Conservation (phyloP, 2,113 vertebrate species). For the Porphyrio hochstetteri region DNA sequence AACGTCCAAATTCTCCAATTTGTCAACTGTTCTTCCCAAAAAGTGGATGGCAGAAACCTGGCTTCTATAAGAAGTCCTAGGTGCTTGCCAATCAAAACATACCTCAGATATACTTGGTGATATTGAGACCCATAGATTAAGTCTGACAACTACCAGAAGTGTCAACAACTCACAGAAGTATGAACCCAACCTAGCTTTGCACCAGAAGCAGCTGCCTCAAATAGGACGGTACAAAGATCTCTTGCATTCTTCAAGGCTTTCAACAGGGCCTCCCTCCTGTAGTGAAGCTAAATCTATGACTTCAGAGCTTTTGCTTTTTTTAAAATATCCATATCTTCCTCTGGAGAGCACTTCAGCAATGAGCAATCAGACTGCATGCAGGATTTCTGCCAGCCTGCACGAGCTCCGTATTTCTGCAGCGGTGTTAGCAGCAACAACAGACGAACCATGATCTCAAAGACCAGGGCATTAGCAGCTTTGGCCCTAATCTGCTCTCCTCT, state of each 20-base stretch:
- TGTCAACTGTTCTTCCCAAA: background rate
- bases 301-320: background rate
- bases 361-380: background rate
- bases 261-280: background rate
- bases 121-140: background rate
- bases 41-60: background rate
- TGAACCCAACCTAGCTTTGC: background rate
- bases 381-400: background rate
- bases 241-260: background rate
- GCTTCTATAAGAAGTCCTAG: background rate
- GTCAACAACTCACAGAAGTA: background rate
- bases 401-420: background rate
- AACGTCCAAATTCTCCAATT: background rate
- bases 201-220: background rate
- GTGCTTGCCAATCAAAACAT: background rate
- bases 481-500: conserved; percentile 5
- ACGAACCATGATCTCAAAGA: background rate
- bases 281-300: background rate
- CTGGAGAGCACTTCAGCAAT: background rate
- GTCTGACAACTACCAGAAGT: background rate
- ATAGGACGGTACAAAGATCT: fast-evolving
- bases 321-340: background rate
- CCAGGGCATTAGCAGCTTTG: background rate
- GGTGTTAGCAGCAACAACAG: background rate
- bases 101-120: background rate